Evolutionary conservation across 2,113 vertebrate species (phyloP), one percentile per base, ranked within the genome.

Genomic region (Percina caprodes): DNA sequence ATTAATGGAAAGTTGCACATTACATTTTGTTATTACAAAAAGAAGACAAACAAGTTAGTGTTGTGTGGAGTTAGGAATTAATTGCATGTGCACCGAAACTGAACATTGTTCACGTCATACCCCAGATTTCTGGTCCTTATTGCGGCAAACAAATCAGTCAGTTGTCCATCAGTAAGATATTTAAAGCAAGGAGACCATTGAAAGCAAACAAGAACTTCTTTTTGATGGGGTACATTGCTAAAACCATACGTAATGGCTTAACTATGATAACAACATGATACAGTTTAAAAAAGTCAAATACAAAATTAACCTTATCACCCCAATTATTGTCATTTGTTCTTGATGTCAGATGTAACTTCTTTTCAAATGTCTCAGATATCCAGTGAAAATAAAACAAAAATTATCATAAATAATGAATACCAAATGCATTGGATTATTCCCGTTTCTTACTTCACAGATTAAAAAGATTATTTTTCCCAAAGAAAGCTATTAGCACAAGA

Each of bases 401-500:
- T n/a, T 35, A 13, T 2, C 7, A 39, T 39, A 9, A 39, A 39
- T 39, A 2, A 39, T 1, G 6, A 55, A 58, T 24, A 39, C 0
- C 14, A 58, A 2, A 42, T 12, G 12, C 10, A 26, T 3, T n/a
- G 21, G 30, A 3, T 6, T 23, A 11, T 56, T 49, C 11, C 9
- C 9, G 6, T 24, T 23, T 39, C 63, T 55, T 18, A 21, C 45
- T 35, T 35, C 30, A 39, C 62, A 42, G 5, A 66, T n/a, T n/a
- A 67, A 42, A 59, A 23, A 63, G 4, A 42, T 21, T 19, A 0
- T 24, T 75, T 70, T 70, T 59, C 39, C 35, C 7, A 30, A 52
- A 59, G 6, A 56, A 59, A 59, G 26, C 67, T 70, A n/a, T 30
- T 48, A 51, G 42, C 51, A 71, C 10, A 54, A 69, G 54, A 46